Evolutionary conservation across 2,888 invertebrate species (phyloP), one percentile per base, ranked within the genome.

Genomic region (Metallyticus violacea): DNA sequence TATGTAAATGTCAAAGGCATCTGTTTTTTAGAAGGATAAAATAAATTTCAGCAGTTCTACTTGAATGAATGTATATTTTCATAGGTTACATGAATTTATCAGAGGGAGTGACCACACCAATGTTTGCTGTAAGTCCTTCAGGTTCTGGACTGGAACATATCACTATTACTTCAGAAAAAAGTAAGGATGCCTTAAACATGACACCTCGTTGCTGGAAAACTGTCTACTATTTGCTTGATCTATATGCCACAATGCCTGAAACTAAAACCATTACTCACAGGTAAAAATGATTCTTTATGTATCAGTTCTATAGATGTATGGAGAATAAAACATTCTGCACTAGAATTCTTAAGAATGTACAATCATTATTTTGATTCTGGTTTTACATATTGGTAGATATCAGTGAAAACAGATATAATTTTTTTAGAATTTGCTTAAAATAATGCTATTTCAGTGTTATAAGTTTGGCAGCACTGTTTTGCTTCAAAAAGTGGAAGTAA

Each of bases 201-300:
- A 88, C 93, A 88, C 97, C 97, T 15, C 95, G 96, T 89, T 99
- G 99, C 91, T 99, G 99, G 99, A 96, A 97, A 90, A 99, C 98
- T 0, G 96, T 99, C 89, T 98, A 98, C 91, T 96, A 97, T 91
- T 93, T 99, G 88, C 92, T 99, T 86, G 98, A 99, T 90, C 92
- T 99, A 85, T 99, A 99, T 91, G 98, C 98, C 6, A 97, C 97
- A 83, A 97, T 97, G 95, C 98, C 99, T 0, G 98, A 98, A 91
- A 97, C 98, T 0, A 98, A 98, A 92, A 98, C 98, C 0, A 96
- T 98, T 80, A 95, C 96, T 40, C 96, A 97, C 91, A 93, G 96
- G 93, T 94, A 88, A 88, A 2, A 9, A 40, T n/a, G n/a, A n/a
- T n/a, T n/a, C n/a, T n/a, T n/a, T n/a, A n/a, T n/a, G n/a, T n/a